Base-by-base conservation (phyloP, 2,113 vertebrate genomes). In the Chlorodrepanis virens region DNA sequence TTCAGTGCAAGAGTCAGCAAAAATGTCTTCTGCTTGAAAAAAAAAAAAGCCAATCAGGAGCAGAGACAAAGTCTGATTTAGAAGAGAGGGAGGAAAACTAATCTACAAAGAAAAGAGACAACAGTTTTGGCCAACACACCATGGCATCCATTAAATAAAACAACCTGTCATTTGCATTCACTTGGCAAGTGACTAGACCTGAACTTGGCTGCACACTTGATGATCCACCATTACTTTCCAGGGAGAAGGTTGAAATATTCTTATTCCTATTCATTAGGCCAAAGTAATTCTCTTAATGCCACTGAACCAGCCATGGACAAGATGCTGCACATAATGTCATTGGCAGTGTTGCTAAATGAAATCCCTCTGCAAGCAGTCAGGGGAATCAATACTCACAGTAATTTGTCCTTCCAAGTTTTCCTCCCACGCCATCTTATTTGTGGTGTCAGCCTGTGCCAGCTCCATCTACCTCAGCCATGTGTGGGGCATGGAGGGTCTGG, bases 201-300 rank as follows among this genome's bases (percentile, higher is more conserved):
- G 93, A 90, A 76, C 63, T 92, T 90, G 93, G 67, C 94, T 93
- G 93, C 56, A 95, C 94, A 83, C 86, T 96, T 93, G 87, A 96
- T 90, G 94, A 92, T 78, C 22, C 94, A 97, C 97, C 95, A 93
- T 95, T 95, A 90, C 77, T 77, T 92, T 91, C 93, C 95, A 97
- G 54, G 80, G 93, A 93, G 86, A 90, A 87, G 92, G 64, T 11
- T 86, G 91, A 97, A 98, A 97, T 97, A 97, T 97, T 95, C 90
- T 96, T 97, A 97, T 96, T 96, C 93, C 94, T 96, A 96, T 97
- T 97, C 95, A 90, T 97, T 96, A 97, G 93, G 83, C 95, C 96
- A 97, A 96, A 98, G 94, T 94, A 97, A 98, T 97, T 97, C 97
- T 97, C 97, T 97, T 96, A 96, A 96, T 94, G 83, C 95, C 91